phyloP scores from a whole-genome alignment of 2,113 vertebrate genomes.

The Pelecanus crispus region DNA sequence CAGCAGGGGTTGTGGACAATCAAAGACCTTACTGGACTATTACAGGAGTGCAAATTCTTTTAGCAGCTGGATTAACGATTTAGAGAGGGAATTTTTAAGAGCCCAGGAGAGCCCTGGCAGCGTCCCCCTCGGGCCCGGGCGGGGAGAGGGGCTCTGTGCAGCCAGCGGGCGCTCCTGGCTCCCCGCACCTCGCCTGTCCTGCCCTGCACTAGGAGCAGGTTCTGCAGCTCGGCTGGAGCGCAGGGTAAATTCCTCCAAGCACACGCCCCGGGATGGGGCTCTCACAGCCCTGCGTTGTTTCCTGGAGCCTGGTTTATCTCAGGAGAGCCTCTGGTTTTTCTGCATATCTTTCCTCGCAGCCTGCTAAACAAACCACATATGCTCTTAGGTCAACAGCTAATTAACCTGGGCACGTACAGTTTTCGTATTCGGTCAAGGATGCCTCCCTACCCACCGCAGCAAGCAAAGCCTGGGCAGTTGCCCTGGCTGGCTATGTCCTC shows the following conservation, averaged over 20 bases:
- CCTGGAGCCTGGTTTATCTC: not conserved
- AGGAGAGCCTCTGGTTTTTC: not conserved
- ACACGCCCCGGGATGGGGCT: not conserved
- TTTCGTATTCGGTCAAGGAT: not conserved
- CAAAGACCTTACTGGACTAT: not conserved
- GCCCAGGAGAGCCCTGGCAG: not conserved
- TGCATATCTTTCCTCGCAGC: not conserved
- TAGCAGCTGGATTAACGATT: not conserved
- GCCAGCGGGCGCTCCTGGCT: fast-evolving
- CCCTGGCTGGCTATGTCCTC: not conserved
- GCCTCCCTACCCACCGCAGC: not conserved
- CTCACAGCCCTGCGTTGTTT: not conserved
- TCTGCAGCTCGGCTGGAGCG: not conserved
- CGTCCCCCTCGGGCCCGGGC: not conserved
- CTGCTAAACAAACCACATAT: not conserved
- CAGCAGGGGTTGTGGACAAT: not conserved
- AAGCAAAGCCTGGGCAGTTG: not conserved
- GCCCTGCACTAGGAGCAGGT: not conserved
- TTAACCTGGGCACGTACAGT: not conserved
- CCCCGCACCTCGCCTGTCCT: not conserved
- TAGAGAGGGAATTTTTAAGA: not conserved
- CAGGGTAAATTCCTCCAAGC: not conserved
- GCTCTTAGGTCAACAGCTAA: not conserved
- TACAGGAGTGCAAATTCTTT: not conserved
- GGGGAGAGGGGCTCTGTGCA: not conserved